Conservation (phyloP, 1,140 invertebrate genomes). For the Anadara kagoshimensis region DNA sequence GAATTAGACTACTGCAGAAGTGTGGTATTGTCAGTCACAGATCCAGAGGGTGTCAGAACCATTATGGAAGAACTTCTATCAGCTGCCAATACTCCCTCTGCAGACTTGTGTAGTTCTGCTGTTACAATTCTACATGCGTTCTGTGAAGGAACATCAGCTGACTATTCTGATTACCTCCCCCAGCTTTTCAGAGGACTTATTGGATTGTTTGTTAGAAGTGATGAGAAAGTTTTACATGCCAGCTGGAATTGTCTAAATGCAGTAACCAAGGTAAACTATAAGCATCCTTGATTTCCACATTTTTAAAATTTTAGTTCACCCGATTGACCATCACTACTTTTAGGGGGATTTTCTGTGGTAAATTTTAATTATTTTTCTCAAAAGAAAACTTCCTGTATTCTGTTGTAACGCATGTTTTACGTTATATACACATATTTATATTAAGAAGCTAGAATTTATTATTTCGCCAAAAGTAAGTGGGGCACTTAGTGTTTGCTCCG, state of each 20-base stretch:
- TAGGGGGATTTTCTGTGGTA: too few relatives aligned
- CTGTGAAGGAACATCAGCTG: conserved; percentile 89
- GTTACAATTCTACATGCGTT: conserved; percentile 92
- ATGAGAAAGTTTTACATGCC: conserved; percentile 87
- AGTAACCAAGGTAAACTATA: conserved; percentile 90
- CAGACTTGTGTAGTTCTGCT: conserved; percentile 79
- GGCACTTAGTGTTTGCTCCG: too few relatives aligned
- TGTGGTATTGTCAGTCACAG: conserved; percentile 91
- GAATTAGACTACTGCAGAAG: conserved; percentile 93
- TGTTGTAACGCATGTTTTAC: too few relatives aligned
- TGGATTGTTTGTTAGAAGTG: conserved; percentile 86
- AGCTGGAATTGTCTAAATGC: conserved; percentile 93
- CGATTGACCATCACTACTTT: too few relatives aligned
- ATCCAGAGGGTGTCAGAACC: conserved; percentile 85
- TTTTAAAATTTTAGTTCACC: too few relatives aligned
- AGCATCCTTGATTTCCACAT: too few relatives aligned
- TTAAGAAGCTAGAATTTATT: too few relatives aligned
- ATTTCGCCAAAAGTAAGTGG: too few relatives aligned
- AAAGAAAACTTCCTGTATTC: too few relatives aligned
- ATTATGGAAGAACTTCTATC: conserved; percentile 92
- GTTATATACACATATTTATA: too few relatives aligned
- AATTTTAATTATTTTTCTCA: too few relatives aligned
- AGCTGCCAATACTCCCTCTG: conserved; percentile 37
- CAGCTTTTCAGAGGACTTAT: conserved; percentile 92
- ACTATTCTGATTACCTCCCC: conserved; percentile 87